Evolutionary conservation across 2,888 invertebrate genomes (phyloP).

Genomic region (Eupeodes latifasciatus): DNA sequence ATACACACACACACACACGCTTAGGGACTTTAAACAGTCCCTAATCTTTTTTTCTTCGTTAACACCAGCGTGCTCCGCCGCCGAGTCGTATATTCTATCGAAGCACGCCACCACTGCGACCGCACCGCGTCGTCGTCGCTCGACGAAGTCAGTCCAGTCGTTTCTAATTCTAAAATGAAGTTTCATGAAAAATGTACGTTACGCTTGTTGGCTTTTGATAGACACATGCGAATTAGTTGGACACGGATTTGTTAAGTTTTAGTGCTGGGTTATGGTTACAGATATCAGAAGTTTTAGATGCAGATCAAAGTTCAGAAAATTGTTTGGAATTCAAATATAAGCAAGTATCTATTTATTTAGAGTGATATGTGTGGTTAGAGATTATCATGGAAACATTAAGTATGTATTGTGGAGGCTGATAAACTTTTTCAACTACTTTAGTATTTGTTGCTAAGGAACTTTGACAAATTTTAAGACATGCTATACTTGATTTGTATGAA

Average conservation of each 20-base stretch:
- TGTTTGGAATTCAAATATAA: slow-evolving; percentile 46
- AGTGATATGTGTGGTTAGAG: slow-evolving; percentile 10
- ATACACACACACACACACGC: not conserved
- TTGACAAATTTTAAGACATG: no score
- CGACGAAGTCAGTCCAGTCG: not conserved
- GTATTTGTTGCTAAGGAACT: no score
- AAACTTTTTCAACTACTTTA: not conserved
- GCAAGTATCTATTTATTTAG: not conserved
- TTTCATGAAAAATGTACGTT: slow-evolving; percentile 64
- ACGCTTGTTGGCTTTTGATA: slow-evolving; percentile 74
- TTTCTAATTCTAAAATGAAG: slow-evolving; percentile 28
- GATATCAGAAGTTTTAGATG: slow-evolving; percentile 34
- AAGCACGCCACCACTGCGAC: no score
- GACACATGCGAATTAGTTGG: slow-evolving; percentile 74
- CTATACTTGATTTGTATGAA: no score
- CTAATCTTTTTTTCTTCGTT: slow-evolving; percentile 25
- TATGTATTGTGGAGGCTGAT: not conserved
- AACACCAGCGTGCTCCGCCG: not conserved
- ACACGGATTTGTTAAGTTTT: slow-evolving; percentile 65
- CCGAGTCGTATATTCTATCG: no score
- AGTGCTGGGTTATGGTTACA: slow-evolving; percentile 20
- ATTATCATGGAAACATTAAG: not conserved
- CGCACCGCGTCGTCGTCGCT: not conserved
- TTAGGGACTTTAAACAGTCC: slow-evolving; percentile 24
- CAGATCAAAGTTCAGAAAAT: slow-evolving; percentile 71